Evolutionary conservation across 2,113 vertebrate genomes (phyloP), one percentile per base, ranked within the genome.

Genomic region (Guaruba guarouba): DNA sequence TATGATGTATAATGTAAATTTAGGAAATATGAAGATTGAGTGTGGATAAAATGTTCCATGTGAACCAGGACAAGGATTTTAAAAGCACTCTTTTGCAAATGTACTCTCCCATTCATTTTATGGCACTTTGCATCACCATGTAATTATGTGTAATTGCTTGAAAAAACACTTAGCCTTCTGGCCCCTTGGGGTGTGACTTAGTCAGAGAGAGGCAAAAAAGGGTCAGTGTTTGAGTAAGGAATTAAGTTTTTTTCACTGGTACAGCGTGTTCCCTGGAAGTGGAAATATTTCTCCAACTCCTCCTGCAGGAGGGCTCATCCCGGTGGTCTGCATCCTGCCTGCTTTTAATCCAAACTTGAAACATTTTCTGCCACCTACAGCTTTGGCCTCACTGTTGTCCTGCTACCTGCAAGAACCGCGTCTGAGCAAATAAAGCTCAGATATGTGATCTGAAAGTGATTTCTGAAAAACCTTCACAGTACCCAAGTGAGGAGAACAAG

Each of bases 61-160:
- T 83, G 69, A 75, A 80, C 82, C 68, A 46, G 66, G 83, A 27
- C 22, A 89, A 89, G 91, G 87, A 94, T 54, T 90, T 80, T 91
- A 93, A 96, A 91, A 92, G 43, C 62, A 54, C 70, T 96, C 86
- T 23, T 83, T 92, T 83, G 82, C 84, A 94, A 97, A 95, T 97
- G 73, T 83, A 89, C 96, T 88, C 62, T 70, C 76, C 91, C 52
- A 39, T 61, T 93, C 92, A 66, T 95, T 94, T 91, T 94, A 86
- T 92, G 82, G 91, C 66, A 89, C 64, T 94, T 88, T 88, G 85
- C 37, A 75, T 83, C 59, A 66, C 92, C 49, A 8, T 94, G 39
- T 92, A 92, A 96, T 96, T 77, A 88, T 63, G 52, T 90, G 54
- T 92, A 91, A 90, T 96, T 97, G 95, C 74, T 95, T 96, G 89